Evolutionary conservation across 2,797 vertebrate species (phyloP).

Genomic region (Tangara arthus): DNA sequence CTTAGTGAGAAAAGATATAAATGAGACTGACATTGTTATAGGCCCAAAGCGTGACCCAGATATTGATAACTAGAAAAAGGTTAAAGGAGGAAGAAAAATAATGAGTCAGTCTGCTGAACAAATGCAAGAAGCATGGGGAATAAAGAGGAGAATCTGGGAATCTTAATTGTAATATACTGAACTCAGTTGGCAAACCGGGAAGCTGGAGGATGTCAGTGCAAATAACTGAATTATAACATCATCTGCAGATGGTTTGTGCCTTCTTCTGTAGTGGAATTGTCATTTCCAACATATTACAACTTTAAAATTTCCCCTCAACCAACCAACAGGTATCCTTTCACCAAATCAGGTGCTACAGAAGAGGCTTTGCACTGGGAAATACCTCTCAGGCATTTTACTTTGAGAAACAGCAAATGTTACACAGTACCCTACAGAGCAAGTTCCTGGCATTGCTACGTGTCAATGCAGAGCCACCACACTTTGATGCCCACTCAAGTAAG

Average conservation of each 20-base stretch:
- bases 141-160: not conserved
- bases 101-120: not conserved
- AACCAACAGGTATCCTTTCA: not conserved
- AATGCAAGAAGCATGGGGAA: not conserved
- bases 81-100: not conserved
- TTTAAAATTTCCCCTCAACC: not conserved
- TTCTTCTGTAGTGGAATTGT: not conserved
- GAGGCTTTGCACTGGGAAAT: not conserved
- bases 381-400: not conserved
- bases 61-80: not conserved
- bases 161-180: not conserved
- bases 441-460: not conserved
- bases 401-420: not conserved
- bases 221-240: not conserved
- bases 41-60: not conserved
- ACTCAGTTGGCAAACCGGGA: not conserved
- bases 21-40: not conserved
- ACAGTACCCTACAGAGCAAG: not conserved
- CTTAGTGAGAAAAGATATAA: not conserved
- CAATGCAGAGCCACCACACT: not conserved
- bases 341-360: not conserved
- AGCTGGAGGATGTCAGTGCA: not conserved
- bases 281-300: not conserved
- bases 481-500: not conserved
- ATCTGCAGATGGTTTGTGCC: not conserved